phyloP scores from a whole-genome alignment of 2,797 vertebrate genomes.

The Pangasius macronema region DNA sequence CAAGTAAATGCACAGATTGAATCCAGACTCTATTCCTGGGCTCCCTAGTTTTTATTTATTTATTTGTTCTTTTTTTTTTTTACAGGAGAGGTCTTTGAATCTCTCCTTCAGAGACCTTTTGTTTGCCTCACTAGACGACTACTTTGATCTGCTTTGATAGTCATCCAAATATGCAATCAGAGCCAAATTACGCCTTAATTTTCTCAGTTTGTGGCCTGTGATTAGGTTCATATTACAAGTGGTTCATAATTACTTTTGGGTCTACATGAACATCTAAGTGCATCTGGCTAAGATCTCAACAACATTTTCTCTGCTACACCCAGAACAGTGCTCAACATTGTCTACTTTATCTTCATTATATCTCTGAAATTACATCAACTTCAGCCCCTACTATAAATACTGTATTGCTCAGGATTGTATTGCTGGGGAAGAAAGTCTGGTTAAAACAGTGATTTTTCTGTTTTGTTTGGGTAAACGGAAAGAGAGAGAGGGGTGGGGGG shows the following conservation, averaged over 20 bases:
- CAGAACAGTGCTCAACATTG: neutral
- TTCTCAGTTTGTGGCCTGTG: neutral
- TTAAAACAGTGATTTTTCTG: neutral
- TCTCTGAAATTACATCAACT: neutral
- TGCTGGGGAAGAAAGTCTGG: neutral
- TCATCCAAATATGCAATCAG: neutral
- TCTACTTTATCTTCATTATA: neutral
- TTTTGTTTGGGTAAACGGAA: conserved; percentile 4
- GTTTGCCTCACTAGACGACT: neutral
- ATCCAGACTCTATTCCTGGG: neutral
- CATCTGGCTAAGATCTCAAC: neutral
- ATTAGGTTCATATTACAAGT: conserved; percentile 3
- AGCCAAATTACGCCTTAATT: neutral
- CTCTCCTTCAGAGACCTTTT: neutral
- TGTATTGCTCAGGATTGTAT: neutral
- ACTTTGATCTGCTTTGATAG: neutral
- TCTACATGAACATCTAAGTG: neutral
- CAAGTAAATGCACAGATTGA: conserved; percentile 2
- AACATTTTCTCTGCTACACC: neutral
- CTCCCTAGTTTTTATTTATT: neutral
- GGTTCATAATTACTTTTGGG: neutral
- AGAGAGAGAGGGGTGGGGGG: neutral
- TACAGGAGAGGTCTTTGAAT: neutral
- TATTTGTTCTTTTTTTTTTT: neutral
- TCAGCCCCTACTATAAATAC: neutral